Base-by-base conservation (phyloP, 2,113 vertebrate genomes). In the Triplophysa siluroides region DNA sequence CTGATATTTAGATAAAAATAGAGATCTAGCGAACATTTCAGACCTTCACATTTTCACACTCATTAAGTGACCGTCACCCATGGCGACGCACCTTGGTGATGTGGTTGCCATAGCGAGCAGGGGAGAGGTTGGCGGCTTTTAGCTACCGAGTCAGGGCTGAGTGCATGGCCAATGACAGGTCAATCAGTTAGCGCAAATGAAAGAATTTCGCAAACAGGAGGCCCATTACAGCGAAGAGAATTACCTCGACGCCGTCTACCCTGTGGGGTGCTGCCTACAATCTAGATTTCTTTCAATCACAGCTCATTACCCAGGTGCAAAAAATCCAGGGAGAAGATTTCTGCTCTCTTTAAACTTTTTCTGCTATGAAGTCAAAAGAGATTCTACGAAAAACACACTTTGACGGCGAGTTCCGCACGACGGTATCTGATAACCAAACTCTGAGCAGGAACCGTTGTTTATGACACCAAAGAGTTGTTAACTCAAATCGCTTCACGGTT, bases 161-260 rank as follows among this genome's bases (percentile, higher is more conserved):
- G 75, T 90, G 91, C 83, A 92, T 89, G 81, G 87, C 66, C 89
- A 91, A 91, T 87, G 90, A 91, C 90, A 92, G 86, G 86, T 92
- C 91, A 93, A 92, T 93, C 88, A 90, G 83, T 89, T 86, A 86
- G 8, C 85, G 47, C 77, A 92, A 94, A 93, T 87, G 85, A 90
- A 91, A 91, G 85, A 88, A 81, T 87, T 91, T 85, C 80, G 83
- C 85, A 92, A 93, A 90, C 83, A 88, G 87, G 79, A 86, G 41
- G 67, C 26, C 69, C 85, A 84, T 85, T 89, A 85, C 83, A 90
- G 85, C 13, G 26, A 85, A 86, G 52, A 79, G 89, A 90, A 91
- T 89, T 79, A 91, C 87, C 73, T 76, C 80, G 76, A 52, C 4
- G 43, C 23, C 78, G 9, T 4, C 86, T 76, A 88, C 82, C 84